Base-by-base conservation (phyloP, 1,140 invertebrate species). In the Carcinoscorpius rotundicauda region DNA sequence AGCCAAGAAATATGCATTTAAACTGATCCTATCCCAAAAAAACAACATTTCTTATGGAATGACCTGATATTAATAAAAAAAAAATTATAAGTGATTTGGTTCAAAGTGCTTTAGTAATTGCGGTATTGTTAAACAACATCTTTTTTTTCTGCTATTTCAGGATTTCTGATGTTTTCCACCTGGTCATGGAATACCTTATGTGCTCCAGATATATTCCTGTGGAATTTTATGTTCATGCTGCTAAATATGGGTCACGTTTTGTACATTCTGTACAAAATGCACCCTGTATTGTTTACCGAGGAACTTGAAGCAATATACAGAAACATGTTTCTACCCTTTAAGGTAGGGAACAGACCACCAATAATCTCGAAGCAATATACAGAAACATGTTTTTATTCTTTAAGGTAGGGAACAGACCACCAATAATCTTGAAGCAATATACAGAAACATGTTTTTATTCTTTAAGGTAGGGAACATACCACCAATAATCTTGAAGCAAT, bases 221-320 rank as follows among this genome's bases (percentile, higher is more conserved):
- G 89, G 89, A 92, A 91, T 73, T 90, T 93, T 70, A 83, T 83
- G 52, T 91, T 92, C 73, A 83, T 90, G 68, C 75, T 92, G n/a
- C 78, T 93, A 64, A 93, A 93, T 73, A 82, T 89, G 65, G 83
- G 85, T 0, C 91, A 93, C 75, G 82, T 89, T 5, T 67, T 81
- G 8, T 87, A 89, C 70, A 82, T 91, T 61, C 80, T 91, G 58
- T 93, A 92, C 75, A 85, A 87, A 73, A 85, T 91, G 80, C 79
- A 89, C 71, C 89, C 89, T 0, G 86, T 93, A 3, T 88, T 87
- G 73, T 90, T 93, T 71, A 87, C 90, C 73, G 84, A 85, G 3
- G 89, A 92, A 76, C 78, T 93, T 3, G 89, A 93, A 73, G 86
- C 89, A 71, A 83, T 87, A n/a, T 93, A 91, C 75, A 84, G 86